Percentiles rank a stretch among this genome's conserved stretches.
Conservation (phyloP, 2,113 vertebrate genomes). For the Butastur rufipennis region DNA sequence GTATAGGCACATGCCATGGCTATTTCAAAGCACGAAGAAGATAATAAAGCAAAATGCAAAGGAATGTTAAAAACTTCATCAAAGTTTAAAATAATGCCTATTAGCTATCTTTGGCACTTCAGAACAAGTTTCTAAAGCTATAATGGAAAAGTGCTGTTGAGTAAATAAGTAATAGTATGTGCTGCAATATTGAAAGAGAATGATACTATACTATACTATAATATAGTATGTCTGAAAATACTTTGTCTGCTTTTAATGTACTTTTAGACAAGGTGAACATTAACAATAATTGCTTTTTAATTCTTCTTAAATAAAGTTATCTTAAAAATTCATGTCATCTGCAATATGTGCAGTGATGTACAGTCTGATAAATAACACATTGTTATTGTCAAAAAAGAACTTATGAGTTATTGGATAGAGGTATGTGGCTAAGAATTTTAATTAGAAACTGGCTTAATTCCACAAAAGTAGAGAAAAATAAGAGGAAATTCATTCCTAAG, state of each 20-base stretch:
- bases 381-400: not conserved
- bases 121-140: not conserved
- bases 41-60: not conserved
- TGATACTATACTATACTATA: no score
- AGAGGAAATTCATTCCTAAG: not conserved
- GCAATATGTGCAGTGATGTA: not conserved
- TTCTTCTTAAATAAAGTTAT: not conserved
- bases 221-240: not conserved
- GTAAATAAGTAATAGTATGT: not conserved
- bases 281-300: not conserved
- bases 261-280: not conserved
- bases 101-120: not conserved
- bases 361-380: not conserved
- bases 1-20: not conserved
- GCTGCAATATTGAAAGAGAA: not conserved
- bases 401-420: not conserved
- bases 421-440: not conserved
- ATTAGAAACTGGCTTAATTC: not conserved
- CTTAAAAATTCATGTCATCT: not conserved
- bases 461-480: not conserved
- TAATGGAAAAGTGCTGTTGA: not conserved
- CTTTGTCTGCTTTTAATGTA: not conserved
- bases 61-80: not conserved
- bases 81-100: not conserved
- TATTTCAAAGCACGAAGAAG: not conserved